Evolutionary conservation across 23 tunicate species (phyloP).

Genomic region (Ciona savignyi): DNA sequence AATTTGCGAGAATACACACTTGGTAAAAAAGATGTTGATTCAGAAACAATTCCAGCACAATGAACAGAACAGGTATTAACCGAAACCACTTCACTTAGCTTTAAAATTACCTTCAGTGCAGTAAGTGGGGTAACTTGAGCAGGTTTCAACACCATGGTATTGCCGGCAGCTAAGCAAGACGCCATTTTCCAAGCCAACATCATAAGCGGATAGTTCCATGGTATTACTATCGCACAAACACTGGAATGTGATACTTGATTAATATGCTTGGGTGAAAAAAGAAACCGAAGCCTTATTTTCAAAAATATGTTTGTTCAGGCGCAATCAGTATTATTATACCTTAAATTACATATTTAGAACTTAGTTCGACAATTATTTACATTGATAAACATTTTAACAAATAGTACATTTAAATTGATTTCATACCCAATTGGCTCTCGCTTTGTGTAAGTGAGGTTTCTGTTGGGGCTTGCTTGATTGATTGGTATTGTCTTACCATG

Average conservation of each 20-base stretch:
- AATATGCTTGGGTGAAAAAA: too few species aligned
- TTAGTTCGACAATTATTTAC: too few species aligned
- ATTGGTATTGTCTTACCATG: slow-evolving; percentile 96
- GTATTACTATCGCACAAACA: slow-evolving; percentile 93
- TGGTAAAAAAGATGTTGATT: neutral
- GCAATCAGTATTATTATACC: too few species aligned
- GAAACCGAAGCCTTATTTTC: too few species aligned
- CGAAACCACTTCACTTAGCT: neutral
- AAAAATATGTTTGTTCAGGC: too few species aligned
- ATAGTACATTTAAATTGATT: too few species aligned
- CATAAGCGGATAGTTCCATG: slow-evolving; percentile 97
- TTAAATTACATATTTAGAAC: too few species aligned
- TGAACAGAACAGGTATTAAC: neutral
- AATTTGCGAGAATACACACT: too few species aligned
- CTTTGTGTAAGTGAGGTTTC: slow-evolving; percentile 83
- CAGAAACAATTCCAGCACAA: too few species aligned
- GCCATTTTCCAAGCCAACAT: slow-evolving; percentile 99
- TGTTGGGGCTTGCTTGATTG: slow-evolving; percentile 87
- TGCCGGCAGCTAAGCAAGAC: slow-evolving; percentile 92
- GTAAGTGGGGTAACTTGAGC: slow-evolving; percentile 96
- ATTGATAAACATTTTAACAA: neutral
- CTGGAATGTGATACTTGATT: too few species aligned
- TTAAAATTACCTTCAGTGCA: slow-evolving; percentile 59
- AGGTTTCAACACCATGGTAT: slow-evolving; percentile 91
- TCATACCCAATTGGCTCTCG: slow-evolving; percentile 94